Evolutionary conservation across 1,140 invertebrate genomes (phyloP), one percentile per base, ranked within the genome.

Genomic region (Lamellibrachia luymesi): DNA sequence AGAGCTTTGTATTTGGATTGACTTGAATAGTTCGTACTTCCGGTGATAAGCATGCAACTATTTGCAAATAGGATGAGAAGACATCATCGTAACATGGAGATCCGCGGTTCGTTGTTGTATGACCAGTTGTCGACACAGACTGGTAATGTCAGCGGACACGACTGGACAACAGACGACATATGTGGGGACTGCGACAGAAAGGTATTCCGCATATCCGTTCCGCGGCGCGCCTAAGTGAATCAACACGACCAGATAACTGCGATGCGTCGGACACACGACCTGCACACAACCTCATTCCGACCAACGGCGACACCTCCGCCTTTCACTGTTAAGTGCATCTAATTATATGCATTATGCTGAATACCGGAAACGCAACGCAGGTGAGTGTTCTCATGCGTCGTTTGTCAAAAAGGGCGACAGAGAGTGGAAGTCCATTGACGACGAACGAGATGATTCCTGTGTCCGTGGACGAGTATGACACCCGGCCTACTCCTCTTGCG

Each of bases 301-400:
- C 64, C 64, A 80, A 0, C 64, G 64, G 13, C 64, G 64, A 80
- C 64, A 80, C 64, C 17, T 80, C 64, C 7, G 64, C 64, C 64
- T 80, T 80, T 80, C 64, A 80, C 64, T 80, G 8, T 8, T 80
- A 80, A 80, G 8, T 80, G 64, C 64, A 80, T 80, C 64, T 80
- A 80, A 80, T 80, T 80, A 80, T 80, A 80, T 22, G 64, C 64
- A 80, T 80, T 80, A 80, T 80, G 64, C 64, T 80, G 64, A 80
- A 8, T 80, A 80, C 64, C 64, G 64, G 64, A 80, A 80, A 80
- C 64, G 64, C 64, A 22, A 22, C 1, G 64, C 64, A 22, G 8
- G 64, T 80, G 64, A 80, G 64, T 80, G 25, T 80, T 80, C 13
- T 0, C 64, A 80, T 80, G 64, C 64, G 64, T 80, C 64, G 5